Evolutionary conservation across 2,113 vertebrate genomes (phyloP).

Genomic region (Leptobrachium leishanense): DNA sequence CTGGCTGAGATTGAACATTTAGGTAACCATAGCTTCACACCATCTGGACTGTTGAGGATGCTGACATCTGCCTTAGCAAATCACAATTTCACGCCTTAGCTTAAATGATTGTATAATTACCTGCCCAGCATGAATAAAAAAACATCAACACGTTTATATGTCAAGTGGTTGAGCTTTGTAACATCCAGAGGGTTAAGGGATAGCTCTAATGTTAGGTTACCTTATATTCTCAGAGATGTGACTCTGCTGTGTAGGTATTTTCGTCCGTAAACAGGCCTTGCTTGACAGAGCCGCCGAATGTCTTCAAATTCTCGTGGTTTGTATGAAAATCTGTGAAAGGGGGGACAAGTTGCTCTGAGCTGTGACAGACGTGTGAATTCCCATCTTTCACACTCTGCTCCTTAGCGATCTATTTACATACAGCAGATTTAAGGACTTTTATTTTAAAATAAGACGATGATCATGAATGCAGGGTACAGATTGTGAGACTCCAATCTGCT

Average conservation of each 20-base stretch:
- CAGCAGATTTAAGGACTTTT: not conserved
- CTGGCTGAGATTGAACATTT: too few relatives aligned
- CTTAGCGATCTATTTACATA: slow-evolving; percentile 11
- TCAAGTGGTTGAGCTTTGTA: too few relatives aligned
- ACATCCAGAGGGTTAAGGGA: too few relatives aligned
- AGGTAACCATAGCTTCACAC: too few relatives aligned
- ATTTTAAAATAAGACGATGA: not conserved
- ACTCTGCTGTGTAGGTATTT: not conserved
- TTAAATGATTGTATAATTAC: too few relatives aligned
- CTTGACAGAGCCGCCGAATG: not conserved
- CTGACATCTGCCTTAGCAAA: too few relatives aligned
- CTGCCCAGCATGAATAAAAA: too few relatives aligned
- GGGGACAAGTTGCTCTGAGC: not conserved
- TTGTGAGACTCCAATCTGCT: not conserved
- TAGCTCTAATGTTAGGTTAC: not conserved
- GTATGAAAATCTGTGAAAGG: slow-evolving; percentile 32
- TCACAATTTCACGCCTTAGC: too few relatives aligned
- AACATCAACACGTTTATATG: too few relatives aligned
- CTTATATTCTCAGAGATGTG: not conserved
- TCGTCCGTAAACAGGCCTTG: not conserved
- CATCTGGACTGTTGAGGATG: too few relatives aligned
- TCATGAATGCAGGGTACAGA: not conserved
- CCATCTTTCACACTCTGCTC: slow-evolving; percentile 17
- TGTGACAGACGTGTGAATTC: slow-evolving; percentile 37
- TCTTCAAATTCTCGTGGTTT: slow-evolving; percentile 21